phyloP scores from a whole-genome alignment of 2,888 invertebrate genomes.

The Noctua pronuba region DNA sequence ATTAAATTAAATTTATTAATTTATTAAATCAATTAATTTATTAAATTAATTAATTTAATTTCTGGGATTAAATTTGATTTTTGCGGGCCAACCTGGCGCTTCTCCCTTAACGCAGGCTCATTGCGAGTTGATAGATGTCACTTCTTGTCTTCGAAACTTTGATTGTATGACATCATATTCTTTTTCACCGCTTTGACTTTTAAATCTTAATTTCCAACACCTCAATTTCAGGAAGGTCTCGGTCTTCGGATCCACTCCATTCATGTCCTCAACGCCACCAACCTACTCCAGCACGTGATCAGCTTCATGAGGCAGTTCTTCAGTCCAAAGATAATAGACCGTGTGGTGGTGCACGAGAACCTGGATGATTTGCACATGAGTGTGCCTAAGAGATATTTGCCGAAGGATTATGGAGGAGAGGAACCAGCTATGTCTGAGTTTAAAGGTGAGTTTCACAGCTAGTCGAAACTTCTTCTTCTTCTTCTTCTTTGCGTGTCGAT shows the following conservation, averaged over 20 bases:
- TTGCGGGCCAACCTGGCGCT: too few species aligned
- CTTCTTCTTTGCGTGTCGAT: too few species aligned
- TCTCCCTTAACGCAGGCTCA: too few species aligned
- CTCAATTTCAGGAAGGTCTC: conserved; percentile 85
- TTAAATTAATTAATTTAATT: too few species aligned
- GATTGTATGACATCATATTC: not conserved
- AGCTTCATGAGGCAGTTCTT: conserved; percentile 81
- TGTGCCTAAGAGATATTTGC: conserved; percentile 79
- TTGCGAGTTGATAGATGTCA: not conserved
- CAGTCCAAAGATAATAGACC: conserved; percentile 82
- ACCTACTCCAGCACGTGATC: conserved; percentile 76
- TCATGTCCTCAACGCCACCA: conserved; percentile 84
- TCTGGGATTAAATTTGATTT: too few species aligned
- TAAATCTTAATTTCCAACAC: not conserved
- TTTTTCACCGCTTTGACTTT: not conserved
- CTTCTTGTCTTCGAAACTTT: not conserved
- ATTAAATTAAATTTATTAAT: too few species aligned
- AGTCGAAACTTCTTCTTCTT: not conserved
- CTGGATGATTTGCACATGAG: conserved; percentile 78
- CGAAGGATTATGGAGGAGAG: conserved; percentile 82
- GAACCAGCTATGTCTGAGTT: conserved; percentile 76
- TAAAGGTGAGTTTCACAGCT: conserved; percentile 74
- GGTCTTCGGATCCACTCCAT: conserved; percentile 82
- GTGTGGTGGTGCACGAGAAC: conserved; percentile 77
- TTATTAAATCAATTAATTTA: too few species aligned